Base-by-base conservation (phyloP, 2,797 vertebrate species). In the Rhinella marina region DNA sequence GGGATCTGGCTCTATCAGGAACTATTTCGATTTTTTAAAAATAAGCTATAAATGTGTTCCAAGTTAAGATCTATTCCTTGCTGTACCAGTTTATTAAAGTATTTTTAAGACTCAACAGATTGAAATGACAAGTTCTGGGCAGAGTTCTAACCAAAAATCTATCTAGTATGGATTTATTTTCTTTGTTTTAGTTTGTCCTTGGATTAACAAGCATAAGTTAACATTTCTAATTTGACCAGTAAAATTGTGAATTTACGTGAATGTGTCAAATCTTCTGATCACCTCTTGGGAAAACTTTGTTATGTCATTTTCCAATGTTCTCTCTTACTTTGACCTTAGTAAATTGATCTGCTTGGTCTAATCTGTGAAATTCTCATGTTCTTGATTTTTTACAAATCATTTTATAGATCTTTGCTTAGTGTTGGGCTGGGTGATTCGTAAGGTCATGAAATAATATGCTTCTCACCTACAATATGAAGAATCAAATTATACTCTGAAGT, bases 191-290 rank as follows among this genome's bases (percentile, higher is more conserved):
- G 72, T 75, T 75, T 75, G 41, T 75, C 41, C 23, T 23, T 50
- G 11, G 72, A 48, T 23, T 75, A 41, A 75, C 72, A 75, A 75
- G 32, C 19, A 32, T 50, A 41, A 50, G 72, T 10, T 75, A 48
- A 75, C 72, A 75, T 23, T 50, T 75, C 17, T 75, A 48, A 19
- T 23, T 75, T 48, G 41, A 50, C 72, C 72, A n/a, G 48, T n/a
- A 14, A 52, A n/a, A 76, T n/a, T 52, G 48, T 76, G 25, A 76
- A 77, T 77, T 12, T 25, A 25, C 9, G 23, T 77, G 75, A 25
- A 54, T 77, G 75, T 77, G 75, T 52, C 75, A n/a, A 41, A 41
- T 73, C 70, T 76, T 76, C 14, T 77, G 48, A 16, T 77, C 75
- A 14, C 48, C 75, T 77, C 50, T 52, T 17, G 75, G 48, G 41